Base-by-base conservation (phyloP, 1,140 invertebrate genomes). In the Streblospio benedicti region DNA sequence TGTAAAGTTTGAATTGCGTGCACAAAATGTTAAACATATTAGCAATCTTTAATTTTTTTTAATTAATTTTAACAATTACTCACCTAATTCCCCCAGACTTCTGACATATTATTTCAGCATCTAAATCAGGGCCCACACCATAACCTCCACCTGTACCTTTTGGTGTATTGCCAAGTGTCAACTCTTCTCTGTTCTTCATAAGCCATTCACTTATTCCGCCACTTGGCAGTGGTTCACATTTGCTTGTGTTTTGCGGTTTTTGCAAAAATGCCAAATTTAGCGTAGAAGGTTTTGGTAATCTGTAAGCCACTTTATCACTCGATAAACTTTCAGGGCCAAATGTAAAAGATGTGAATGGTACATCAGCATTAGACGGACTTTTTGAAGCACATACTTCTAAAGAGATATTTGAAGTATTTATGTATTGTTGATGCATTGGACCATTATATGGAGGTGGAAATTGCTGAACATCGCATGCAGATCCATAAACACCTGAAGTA, bases 91-190 rank as follows among this genome's bases (percentile, higher is more conserved):
- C 25, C 16, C 56, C 25, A 28, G n/a, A 30, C n/a, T n/a, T n/a
- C n/a, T 27, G 20, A 30, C 20, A 20, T 5, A 30, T 18, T 16
- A 54, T 18, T 25, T 71, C 41, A 2, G 62, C 33, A 59, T 74
- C 71, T 32, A 75, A 59, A 54, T 73, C 71, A 57, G 69, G 67
- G 2, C 71, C 73, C 3, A 75, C 69, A 35, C 73, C 71, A 62
- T 75, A 75, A 2, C 73, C 73, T 12, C 63, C 71, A 18, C 73
- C 73, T 5, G 70, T 74, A 6, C 73, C 73, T 27, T 64, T 65
- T 12, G 73, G 73, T 14, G 73, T 75, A 44, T 70, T 33, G 2
- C 67, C 63, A 31, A 75, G 56, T n/a, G 59, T 60, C 23, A 55
- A 33, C 2, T 43, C 33, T 18, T 43, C 59, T 43, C 25, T 28